Conservation (phyloP, 2,797 vertebrate genomes). For the Lutjanus campechanus region DNA sequence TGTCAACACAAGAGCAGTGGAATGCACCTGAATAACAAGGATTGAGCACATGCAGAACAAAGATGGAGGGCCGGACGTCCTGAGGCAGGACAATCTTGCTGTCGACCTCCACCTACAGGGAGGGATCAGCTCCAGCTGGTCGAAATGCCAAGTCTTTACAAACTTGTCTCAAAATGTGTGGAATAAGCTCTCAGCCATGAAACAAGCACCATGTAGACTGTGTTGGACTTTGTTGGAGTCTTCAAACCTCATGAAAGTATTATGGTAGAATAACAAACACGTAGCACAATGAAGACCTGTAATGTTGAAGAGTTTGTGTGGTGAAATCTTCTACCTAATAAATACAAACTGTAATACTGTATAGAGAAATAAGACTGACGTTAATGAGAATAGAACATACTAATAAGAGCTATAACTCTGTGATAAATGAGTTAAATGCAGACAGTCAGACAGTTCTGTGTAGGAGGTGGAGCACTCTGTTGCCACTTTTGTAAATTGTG, state of each 20-base stretch:
- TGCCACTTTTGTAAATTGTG: conserved; percentile 97
- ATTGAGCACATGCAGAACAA: conserved; percentile 17
- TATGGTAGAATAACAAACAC: conserved; percentile 59
- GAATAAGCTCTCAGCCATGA: conserved; percentile 45
- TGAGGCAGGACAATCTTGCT: conserved; percentile 20
- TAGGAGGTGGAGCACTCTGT: conserved; percentile 77
- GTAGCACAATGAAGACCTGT: conserved; percentile 57
- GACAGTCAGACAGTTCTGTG: conserved; percentile 88
- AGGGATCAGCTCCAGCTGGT: conserved; percentile 6
- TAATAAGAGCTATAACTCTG: conserved; percentile 72
- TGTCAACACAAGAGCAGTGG: conserved; percentile 51
- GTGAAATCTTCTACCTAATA: conserved; percentile 43
- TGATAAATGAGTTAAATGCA: conserved; percentile 61
- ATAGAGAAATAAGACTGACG: conserved; percentile 56
- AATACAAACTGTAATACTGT: conserved; percentile 60
- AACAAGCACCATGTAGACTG: conserved; percentile 14
- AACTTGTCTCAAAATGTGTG: conserved; percentile 35
- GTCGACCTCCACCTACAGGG: conserved; percentile 2
- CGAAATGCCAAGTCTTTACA: conserved; percentile 13
- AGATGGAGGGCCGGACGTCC: conserved; percentile 30
- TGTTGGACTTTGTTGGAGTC: conserved; percentile 33
- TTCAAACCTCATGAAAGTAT: conserved; percentile 67
- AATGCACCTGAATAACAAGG: conserved; percentile 50
- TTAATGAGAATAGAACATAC: conserved; percentile 72
- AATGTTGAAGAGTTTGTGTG: conserved; percentile 33